Base-by-base conservation (phyloP, 2,797 vertebrate species). In the Sphaeramia orbicularis region DNA sequence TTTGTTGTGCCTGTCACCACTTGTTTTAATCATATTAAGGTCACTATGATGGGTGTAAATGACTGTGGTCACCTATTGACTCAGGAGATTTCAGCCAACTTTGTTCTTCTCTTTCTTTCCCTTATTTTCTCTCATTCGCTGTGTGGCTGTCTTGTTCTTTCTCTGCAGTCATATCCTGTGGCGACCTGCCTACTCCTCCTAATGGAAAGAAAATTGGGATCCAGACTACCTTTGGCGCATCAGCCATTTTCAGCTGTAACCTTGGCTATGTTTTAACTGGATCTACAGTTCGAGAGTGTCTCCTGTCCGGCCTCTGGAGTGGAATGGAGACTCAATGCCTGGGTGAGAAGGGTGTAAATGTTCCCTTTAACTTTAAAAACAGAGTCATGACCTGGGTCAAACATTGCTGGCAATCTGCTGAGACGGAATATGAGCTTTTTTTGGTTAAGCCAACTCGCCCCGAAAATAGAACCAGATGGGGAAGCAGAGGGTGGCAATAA, bases 191-290 rank as follows among this genome's bases (percentile, higher is more conserved):
- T 56, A 94, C 92, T 73, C 96, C 96, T 84, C 95, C 98, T 77
- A 99, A 99, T 91, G 97, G 97, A 76, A 98, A 96, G 93, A 99
- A 98, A 91, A 99, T 99, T 88, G 98, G 98, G 86, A 99, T 95
- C 60, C 98, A 99, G 66, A 95, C 92, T 65, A 97, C 97, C 7
- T 99, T 98, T 11, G 95, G 96, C 62, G 97, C 97, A 3, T 98
- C 97, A 37, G 96, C 96, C 81, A 99, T 99, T 90, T 99, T 99
- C 87, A 97, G 95, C 52, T 99, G 97, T 71, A 96, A 96, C 59
- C 87, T 91, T 0, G 98, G 98, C 60, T 98, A 95, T 80, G 95
- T 99, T 90, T 90, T 99, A 16, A 96, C 96, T 41, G 97, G 96
- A 19, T 97, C 97, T n/a, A 89, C 94, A 0, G 98, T 99, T 1